Conservation (phyloP, 2,797 vertebrate genomes). For the Halcyon leucocephala region DNA sequence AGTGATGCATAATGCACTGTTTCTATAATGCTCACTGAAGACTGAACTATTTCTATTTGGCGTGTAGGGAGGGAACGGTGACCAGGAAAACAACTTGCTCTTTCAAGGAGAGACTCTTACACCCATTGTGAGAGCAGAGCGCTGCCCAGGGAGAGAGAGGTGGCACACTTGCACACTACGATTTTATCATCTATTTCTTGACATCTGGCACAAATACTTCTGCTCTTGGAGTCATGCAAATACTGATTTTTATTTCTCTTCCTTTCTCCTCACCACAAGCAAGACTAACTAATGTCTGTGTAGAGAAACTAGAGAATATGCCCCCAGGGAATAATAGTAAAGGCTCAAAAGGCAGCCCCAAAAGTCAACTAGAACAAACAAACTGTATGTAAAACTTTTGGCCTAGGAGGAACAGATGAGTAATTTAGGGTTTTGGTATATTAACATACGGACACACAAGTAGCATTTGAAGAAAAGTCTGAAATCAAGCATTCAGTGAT, state of each 20-base stretch:
- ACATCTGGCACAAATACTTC: neutral
- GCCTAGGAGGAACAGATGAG: neutral
- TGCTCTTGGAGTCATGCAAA: neutral
- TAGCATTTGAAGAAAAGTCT: neutral
- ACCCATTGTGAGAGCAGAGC: neutral
- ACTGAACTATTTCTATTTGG: neutral
- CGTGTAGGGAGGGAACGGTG: neutral
- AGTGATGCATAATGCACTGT: accelerated
- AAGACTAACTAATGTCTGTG: neutral
- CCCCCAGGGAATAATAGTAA: neutral
- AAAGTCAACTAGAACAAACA: neutral
- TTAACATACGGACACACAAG: neutral
- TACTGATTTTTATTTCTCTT: neutral
- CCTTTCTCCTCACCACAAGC: neutral
- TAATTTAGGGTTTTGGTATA: neutral
- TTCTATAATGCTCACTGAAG: neutral
- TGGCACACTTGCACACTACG: neutral
- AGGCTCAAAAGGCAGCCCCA: neutral
- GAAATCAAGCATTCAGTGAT: neutral
- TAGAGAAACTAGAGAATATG: neutral
- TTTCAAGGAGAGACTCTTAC: neutral
- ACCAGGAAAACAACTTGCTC: neutral
- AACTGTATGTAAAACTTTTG: neutral
- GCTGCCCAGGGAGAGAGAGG: neutral
- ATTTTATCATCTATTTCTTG: neutral